phyloP scores from a whole-genome alignment of 2,888 invertebrate species.

The Norana najaformis region DNA sequence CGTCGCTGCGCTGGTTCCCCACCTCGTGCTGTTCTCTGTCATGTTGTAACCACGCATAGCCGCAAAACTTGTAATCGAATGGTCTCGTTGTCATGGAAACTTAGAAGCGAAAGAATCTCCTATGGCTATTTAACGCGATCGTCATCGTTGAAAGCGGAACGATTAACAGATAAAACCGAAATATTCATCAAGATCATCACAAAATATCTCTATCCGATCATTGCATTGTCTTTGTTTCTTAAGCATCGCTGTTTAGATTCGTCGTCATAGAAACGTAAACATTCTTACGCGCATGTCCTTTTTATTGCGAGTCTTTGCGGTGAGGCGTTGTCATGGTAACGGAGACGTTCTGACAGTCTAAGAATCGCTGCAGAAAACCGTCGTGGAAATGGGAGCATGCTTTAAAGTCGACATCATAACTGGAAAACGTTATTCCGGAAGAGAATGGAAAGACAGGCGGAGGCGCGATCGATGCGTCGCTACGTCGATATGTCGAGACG shows the following conservation, averaged over 20 bases:
- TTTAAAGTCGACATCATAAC: no score
- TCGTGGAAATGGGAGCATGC: neutral
- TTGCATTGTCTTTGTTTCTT: neutral
- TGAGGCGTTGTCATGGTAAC: neutral
- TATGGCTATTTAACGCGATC: neutral
- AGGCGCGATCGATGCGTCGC: neutral
- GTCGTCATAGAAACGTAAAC: neutral
- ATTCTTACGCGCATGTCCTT: neutral
- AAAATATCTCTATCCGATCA: neutral
- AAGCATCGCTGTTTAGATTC: neutral
- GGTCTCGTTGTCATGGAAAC: neutral
- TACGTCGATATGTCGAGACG: neutral
- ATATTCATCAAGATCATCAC: neutral
- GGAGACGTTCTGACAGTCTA: neutral
- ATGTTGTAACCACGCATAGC: neutral
- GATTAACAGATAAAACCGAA: neutral
- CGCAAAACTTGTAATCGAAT: neutral
- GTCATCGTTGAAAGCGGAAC: no score
- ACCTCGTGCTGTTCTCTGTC: neutral
- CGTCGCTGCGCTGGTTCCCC: neutral
- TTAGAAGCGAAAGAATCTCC: neutral
- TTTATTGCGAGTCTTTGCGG: no score
- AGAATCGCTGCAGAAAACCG: no score
- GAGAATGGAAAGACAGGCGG: no score
- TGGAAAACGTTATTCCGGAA: no score